Base-by-base conservation (phyloP, 2,113 vertebrate genomes). In the Macheiramphus alcinus region DNA sequence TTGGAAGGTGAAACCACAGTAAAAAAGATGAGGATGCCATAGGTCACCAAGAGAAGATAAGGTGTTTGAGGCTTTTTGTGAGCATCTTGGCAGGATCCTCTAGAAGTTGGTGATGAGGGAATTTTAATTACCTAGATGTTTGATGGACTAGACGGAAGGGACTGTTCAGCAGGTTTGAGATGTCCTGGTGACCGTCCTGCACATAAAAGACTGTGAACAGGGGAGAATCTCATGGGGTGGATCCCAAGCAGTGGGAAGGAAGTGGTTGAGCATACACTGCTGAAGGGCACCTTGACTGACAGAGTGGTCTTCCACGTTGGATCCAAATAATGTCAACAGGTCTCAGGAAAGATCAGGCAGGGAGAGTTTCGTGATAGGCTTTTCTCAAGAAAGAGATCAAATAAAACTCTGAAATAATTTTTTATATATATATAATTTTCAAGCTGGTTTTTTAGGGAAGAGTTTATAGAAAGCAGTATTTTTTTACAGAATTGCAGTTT, bases 81-180 rank as follows among this genome's bases (percentile, higher is more conserved):
- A 56, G 8, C 1, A 19, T 87, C 17, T 19, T 20, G 13, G 9
- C 68, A 66, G 47, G 19, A 58, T 66, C 38, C 12, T 78, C 36
- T 52, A n/a, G 40, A 84, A 93, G 34, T 3, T 53, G 72, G 13
- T 61, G 50, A 16, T 84, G 53, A 71, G 21, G 38, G 27, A 70
- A 58, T 52, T 70, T 27, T 50, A 74, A 34, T 75, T 85, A 19
- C 32, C 38, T 42, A 11, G 40, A 10, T 61, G 40, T 58, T 45
- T 1, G 1, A 1, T 67, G 40, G 45, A 19, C 25, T 32, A 26
- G 38, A 18, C 1, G 4, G 55, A 62, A 13, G 17, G 52, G 22
- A 47, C 62, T 42, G 16, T 34, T 80, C 3, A 16, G 71, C 16
- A 63, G 38, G 43, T 67, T 36, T 80, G 43, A 15, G 72, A 6